Evolutionary conservation across 2,888 invertebrate species (phyloP).

Genomic region (Chouioia cunea): DNA sequence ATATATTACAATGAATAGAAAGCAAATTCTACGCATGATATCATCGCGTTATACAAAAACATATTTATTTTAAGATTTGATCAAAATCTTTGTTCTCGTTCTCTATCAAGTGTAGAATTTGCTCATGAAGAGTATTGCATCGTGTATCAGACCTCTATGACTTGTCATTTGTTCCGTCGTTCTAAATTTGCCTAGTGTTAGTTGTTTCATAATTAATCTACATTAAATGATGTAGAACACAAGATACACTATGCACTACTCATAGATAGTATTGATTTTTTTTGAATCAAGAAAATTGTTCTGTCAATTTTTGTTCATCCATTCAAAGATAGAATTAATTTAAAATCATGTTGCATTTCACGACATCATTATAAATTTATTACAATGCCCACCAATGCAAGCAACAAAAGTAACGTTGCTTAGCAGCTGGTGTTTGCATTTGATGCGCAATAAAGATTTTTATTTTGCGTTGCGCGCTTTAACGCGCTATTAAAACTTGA

Average conservation of each 20-base stretch:
- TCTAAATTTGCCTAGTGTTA: neutral
- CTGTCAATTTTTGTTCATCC: conserved; percentile 42
- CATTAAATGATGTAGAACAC: neutral
- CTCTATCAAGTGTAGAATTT: conserved; percentile 35
- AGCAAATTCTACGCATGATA: conserved; percentile 34
- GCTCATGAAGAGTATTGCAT: conserved; percentile 36
- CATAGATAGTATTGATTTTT: conserved; percentile 26
- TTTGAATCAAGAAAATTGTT: conserved; percentile 34
- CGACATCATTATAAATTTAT: conserved; percentile 37
- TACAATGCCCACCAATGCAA: conserved; percentile 24
- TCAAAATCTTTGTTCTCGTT: neutral
- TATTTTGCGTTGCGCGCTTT: conserved; percentile 13
- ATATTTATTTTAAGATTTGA: conserved; percentile 2
- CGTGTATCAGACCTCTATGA: conserved; percentile 19
- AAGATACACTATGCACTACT: conserved; percentile 42
- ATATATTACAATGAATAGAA: conserved; percentile 15
- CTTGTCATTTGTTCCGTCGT: neutral
- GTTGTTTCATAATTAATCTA: neutral
- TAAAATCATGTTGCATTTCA: conserved; percentile 44
- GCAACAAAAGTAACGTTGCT: conserved; percentile 22
- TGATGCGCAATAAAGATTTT: conserved; percentile 15
- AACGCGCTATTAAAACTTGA: too few relatives aligned
- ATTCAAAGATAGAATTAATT: conserved; percentile 41
- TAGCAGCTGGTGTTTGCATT: conserved; percentile 23
- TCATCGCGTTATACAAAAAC: neutral